Conservation (phyloP, 2,113 vertebrate genomes). For the Acanthochromis polyacanthus region DNA sequence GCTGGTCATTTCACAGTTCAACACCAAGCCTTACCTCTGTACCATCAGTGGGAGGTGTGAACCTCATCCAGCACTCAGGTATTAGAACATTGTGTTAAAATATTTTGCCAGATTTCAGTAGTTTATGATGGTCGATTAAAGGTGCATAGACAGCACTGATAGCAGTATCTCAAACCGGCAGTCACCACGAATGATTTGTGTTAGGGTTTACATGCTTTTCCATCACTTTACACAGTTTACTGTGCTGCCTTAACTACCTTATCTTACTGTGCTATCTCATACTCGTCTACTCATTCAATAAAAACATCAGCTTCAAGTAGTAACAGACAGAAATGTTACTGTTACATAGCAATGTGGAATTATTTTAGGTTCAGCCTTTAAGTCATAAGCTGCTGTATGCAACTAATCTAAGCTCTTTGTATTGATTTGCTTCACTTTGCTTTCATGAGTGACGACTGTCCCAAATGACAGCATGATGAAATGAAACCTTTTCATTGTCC, state of each 20-base stretch:
- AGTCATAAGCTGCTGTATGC: too few relatives aligned
- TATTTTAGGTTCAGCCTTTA: too few relatives aligned
- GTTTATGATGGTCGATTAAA: too few relatives aligned
- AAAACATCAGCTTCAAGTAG: neutral
- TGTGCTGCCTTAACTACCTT: neutral
- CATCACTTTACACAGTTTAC: neutral
- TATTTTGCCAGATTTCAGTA: too few relatives aligned
- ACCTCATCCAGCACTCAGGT: slow-evolving; percentile 85
- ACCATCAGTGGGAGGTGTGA: slow-evolving; percentile 89
- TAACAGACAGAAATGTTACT: neutral
- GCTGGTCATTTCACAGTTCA: slow-evolving; percentile 90
- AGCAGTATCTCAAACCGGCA: neutral
- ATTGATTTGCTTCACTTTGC: too few relatives aligned
- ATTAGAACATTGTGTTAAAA: neutral
- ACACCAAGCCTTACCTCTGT: slow-evolving; percentile 88
- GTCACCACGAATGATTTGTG: neutral
- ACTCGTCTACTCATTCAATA: neutral
- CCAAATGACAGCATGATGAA: neutral
- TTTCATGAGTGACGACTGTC: too few relatives aligned
- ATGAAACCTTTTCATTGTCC: neutral
- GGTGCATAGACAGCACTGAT: neutral
- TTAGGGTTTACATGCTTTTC: neutral
- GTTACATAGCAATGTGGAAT: too few relatives aligned
- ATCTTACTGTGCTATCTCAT: neutral
- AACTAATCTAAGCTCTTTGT: too few relatives aligned